phyloP scores from a whole-genome alignment of 2,113 vertebrate species.

The Nothobranchius kuhntae region DNA sequence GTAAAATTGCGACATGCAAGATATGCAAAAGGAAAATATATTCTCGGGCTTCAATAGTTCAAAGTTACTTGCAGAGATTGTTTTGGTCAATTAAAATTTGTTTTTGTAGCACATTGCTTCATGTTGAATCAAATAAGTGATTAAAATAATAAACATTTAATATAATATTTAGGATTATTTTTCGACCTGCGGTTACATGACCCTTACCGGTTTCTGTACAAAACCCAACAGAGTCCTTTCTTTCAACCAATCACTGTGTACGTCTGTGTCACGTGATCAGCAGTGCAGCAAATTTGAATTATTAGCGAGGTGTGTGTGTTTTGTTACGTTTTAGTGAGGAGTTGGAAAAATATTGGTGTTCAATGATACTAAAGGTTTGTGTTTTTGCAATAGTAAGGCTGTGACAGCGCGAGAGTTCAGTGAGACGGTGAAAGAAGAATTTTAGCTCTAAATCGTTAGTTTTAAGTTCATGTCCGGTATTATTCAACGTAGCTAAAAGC shows the following conservation, averaged over 20 bases:
- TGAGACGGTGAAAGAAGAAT: rapidly evolving
- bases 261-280: slow-evolving; percentile 51
- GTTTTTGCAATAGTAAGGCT: background rate
- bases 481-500: background rate
- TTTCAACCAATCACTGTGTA: slow-evolving; percentile 58
- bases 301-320: slow-evolving; percentile 22
- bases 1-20: no score
- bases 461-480: background rate
- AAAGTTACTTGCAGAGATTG: no score
- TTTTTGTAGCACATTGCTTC: no score
- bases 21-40: no score
- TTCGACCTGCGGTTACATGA: no score
- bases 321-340: slow-evolving; percentile 22
- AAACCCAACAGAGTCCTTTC: no score
- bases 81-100: no score
- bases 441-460: background rate
- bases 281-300: slow-evolving; percentile 77
- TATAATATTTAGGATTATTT: no score
- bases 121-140: no score
- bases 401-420: background rate
- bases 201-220: no score
- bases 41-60: no score
- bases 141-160: no score
- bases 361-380: slow-evolving; percentile 26
- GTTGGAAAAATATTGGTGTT: slow-evolving; percentile 10